Base-by-base conservation (phyloP, 2,888 invertebrate genomes). In the Megastigmus dorsalis region DNA sequence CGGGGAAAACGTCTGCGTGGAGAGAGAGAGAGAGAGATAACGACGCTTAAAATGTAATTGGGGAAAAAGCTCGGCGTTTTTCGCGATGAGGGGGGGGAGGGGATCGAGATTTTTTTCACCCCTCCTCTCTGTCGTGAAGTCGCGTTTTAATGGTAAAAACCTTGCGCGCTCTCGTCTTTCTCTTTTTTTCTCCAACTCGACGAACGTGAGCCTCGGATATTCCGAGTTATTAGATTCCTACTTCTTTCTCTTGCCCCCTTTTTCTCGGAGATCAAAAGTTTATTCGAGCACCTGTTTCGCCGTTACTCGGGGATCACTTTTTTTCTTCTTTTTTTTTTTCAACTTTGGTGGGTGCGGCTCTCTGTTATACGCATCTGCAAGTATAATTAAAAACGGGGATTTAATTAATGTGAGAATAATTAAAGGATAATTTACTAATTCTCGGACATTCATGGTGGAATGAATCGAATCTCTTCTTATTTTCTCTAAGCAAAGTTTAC, bases 31-130 rank as follows among this genome's bases (percentile, higher is more conserved):
- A 6, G 30, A 6, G 20, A 6, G 38, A 13, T 9, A 13, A 30
- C 20, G 2, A 0, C 45, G 13, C 54, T 57, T 7, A 7, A 41
- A 59, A 23, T 26, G 52, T 15, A 54, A 70, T 36, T 45, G n/a
- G 15, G 30, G 26, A 52, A 54, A 55, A 70, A 69, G 28, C 52
- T 52, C 33, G 30, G 20, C 9, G 4, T 45, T n/a, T 55, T 57
- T n/a, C n/a, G n/a, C 13, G 6, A 28, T 28, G 48, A 59, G 23
- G n/a, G 23, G 48, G 38, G 15, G 28, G 48, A 59, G 23, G n/a
- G 23, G 48, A 26, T n/a, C 13, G 57, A 26, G 30, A 55, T 43
- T 30, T 65, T 52, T 26, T n/a, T n/a, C n/a, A n/a, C 10, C 38
- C 2, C 41, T 28, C 38, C 10, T 26, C 13, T 13, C 10, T 15